A percentile compares a stretch with the other conserved stretches of the same genome.
phyloP scores from a whole-genome alignment of 2,113 vertebrate species.

The Acrocephalus arundinaceus region DNA sequence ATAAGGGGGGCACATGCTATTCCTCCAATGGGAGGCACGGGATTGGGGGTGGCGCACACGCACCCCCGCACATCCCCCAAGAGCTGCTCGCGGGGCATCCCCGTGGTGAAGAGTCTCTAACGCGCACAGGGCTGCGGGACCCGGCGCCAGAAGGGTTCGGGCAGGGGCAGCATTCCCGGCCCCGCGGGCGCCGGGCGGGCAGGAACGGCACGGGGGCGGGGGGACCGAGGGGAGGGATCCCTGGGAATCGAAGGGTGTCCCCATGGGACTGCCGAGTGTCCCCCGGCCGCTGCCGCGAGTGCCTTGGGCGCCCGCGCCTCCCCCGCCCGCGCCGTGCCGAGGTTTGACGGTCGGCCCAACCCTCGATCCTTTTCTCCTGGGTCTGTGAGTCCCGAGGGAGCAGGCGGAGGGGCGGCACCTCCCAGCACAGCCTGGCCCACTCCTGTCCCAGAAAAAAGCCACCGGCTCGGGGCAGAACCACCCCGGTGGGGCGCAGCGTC shows the following conservation, averaged over 20 bases:
- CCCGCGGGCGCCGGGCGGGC: not conserved
- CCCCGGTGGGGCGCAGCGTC: not conserved
- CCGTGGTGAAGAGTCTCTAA: constrained; percentile 60
- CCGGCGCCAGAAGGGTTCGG: constrained; percentile 56
- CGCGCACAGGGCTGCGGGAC: constrained; percentile 60
- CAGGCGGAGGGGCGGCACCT: not conserved
- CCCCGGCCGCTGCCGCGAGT: not conserved
- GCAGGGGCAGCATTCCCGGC: constrained; percentile 11
- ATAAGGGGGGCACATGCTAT: constrained; percentile 62
- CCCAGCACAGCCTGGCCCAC: not conserved
- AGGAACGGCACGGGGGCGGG: not conserved
- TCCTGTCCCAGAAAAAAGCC: not conserved
- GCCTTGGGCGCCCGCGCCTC: not conserved
- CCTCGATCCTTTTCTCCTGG: not conserved
- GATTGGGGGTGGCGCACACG: constrained; percentile 44
- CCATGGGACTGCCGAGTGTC: not conserved
- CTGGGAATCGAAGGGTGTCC: not conserved
- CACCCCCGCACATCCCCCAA: constrained; percentile 60
- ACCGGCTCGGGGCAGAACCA: not conserved
- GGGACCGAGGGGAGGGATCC: not conserved
- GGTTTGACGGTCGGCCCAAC: not conserved
- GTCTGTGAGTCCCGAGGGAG: not conserved
- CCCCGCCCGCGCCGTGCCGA: not conserved
- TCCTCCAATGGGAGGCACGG: constrained; percentile 70
- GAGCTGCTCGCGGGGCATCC: constrained; percentile 68